Percentiles rank a stretch among this genome's conserved stretches.
phyloP scores from a whole-genome alignment of 2,113 vertebrate species.

The Tachysurus vachellii region DNA sequence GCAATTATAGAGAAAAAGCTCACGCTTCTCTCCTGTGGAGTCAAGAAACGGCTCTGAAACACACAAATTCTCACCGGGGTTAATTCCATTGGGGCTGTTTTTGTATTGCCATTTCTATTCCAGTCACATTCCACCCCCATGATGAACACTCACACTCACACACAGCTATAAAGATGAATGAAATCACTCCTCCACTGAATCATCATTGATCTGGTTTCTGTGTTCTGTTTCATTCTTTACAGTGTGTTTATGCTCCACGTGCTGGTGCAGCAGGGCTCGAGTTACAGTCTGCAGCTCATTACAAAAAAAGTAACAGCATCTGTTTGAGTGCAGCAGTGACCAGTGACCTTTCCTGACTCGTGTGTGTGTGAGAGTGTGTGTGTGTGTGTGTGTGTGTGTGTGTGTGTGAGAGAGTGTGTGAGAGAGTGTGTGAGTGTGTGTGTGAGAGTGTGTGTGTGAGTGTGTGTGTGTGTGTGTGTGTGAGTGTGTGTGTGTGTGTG shows the following conservation, averaged over 20 bases:
- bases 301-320: slow-evolving; percentile 39
- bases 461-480: too few relatives aligned
- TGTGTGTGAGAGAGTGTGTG: too few relatives aligned
- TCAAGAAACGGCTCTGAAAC: background rate
- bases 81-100: background rate
- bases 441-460: too few relatives aligned
- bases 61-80: background rate
- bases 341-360: slow-evolving; percentile 23
- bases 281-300: slow-evolving; percentile 3
- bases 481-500: too few relatives aligned
- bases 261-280: background rate
- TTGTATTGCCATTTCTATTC: background rate
- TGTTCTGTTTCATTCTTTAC: background rate
- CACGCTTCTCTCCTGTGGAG: slow-evolving; percentile 6
- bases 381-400: too few relatives aligned
- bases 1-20: slow-evolving; percentile 16
- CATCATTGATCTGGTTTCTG: background rate
- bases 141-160: background rate
- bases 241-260: background rate
- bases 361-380: too few relatives aligned
- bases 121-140: background rate
- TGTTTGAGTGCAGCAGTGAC: background rate
- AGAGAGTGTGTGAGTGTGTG: too few relatives aligned
- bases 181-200: background rate
- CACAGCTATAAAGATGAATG: background rate